Conservation (phyloP, 2,888 invertebrate species). For the Aspidapion aeneum region DNA sequence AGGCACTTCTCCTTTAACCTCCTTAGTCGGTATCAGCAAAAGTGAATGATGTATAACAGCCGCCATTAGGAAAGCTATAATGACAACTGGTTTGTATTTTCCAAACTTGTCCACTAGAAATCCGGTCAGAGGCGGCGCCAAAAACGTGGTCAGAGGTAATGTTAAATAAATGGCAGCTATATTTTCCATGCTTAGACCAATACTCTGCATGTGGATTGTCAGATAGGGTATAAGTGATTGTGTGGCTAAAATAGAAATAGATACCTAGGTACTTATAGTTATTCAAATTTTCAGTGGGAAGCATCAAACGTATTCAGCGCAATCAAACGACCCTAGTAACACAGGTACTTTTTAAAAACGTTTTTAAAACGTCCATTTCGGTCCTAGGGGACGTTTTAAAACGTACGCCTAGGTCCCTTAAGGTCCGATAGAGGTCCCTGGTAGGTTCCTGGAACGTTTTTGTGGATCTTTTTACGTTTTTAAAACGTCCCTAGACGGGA, state of each 20-base stretch:
- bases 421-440: too few relatives aligned
- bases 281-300: background rate
- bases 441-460: too few relatives aligned
- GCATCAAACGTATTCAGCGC: too few relatives aligned
- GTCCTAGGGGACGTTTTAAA: background rate
- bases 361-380: background rate
- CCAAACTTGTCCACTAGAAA: constrained; percentile 85
- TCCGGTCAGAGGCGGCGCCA: constrained; percentile 81
- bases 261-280: background rate
- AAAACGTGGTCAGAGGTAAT: constrained; percentile 80
- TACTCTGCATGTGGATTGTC: constrained; percentile 87
- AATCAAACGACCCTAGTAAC: too few relatives aligned
- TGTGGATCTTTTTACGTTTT: too few relatives aligned
- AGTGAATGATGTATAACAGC: constrained; percentile 78
- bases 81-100: constrained; percentile 79
- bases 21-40: constrained; percentile 74
- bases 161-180: constrained; percentile 84
- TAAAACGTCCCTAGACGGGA: too few relatives aligned
- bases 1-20: constrained; percentile 71
- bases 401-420: too few relatives aligned
- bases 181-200: constrained; percentile 82
- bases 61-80: constrained; percentile 71
- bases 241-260: constrained; percentile 58
- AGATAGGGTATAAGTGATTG: constrained; percentile 82
- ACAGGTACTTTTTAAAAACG: too few relatives aligned